Base-by-base conservation (phyloP, 2,797 vertebrate genomes). In the Synanceia verrucosa region DNA sequence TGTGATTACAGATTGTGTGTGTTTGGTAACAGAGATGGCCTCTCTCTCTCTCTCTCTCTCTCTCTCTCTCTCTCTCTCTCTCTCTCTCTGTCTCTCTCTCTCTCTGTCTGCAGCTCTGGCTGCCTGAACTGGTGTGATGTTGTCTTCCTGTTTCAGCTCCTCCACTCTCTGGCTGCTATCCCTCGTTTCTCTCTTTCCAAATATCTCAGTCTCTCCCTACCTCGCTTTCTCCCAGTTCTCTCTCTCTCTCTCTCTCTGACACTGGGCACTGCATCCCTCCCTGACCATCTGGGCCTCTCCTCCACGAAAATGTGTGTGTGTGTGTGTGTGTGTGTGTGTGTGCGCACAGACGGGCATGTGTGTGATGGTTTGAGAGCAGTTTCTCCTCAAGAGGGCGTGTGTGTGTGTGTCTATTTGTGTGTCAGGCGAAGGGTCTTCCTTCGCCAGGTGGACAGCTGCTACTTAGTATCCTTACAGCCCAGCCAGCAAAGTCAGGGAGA, bases 361-460 rank as follows among this genome's bases (percentile, higher is more conserved):
- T 77, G 70, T 21, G 29, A 78, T 75, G 72, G 79, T 85, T 85
- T 70, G 68, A 76, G 77, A 73, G 65, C 83, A 77, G 78, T 81
- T 70, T 80, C 83, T 87, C 70, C 87, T 91, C 88, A 82, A 87
- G 88, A 88, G 88, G 76, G 70, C 70, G 24, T 72, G 72, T 73
- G 69, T 37, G 24, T 62, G 36, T 79, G 68, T 73, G 64, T 78
- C 58, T 67, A 41, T 82, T 63, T 76, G 78, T 81, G 69, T 74
- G 64, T 88, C 62, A 37, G 82, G 70, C 86, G 93, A 92, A 93
- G 93, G 86, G 86, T 86, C 91, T 91, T 93, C 86, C 92, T 92
- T 88, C 88, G 93, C 95, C 96, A 97, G 97, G 97, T 97, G 95
- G 95, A 95, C 96, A 98, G 96, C 96, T 97, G 96, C 94, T 95